Evolutionary conservation across 2,797 vertebrate genomes (phyloP).

Genomic region (Cuniculus paca): DNA sequence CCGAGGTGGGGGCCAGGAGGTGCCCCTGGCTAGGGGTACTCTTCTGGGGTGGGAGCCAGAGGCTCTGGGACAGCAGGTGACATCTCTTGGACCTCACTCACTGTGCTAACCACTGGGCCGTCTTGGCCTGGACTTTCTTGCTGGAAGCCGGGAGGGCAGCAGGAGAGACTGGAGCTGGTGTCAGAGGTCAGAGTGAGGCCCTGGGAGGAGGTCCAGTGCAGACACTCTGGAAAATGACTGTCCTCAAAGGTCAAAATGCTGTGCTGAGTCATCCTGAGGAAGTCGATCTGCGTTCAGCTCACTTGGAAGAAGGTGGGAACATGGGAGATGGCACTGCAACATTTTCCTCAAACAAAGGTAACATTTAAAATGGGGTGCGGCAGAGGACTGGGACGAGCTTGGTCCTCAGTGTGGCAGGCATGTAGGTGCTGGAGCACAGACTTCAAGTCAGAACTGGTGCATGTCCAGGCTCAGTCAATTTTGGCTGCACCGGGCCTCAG

Average conservation of each 20-base stretch:
- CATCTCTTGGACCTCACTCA: not conserved
- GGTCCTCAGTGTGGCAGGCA: accelerated
- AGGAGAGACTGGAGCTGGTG: not conserved
- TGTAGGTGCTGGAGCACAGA: accelerated
- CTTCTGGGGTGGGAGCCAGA: not conserved
- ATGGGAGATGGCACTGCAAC: not conserved
- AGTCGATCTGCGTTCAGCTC: not conserved
- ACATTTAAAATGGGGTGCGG: not conserved
- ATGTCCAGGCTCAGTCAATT: not conserved
- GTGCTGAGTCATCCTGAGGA: slow-evolving; percentile 61
- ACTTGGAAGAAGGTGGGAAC: not conserved
- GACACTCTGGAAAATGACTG: slow-evolving; percentile 17
- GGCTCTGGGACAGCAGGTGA: not conserved
- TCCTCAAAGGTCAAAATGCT: not conserved
- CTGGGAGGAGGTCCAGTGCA: not conserved
- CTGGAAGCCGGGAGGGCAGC: not conserved
- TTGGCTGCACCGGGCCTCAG: accelerated
- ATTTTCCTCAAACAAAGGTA: not conserved
- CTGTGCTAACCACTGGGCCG: not conserved
- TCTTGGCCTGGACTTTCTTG: not conserved
- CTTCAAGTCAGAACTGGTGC: not conserved
- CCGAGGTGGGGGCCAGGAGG: not conserved
- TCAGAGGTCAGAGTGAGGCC: not conserved
- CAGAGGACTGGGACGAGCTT: not conserved
- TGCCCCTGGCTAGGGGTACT: not conserved